Conservation (phyloP, 2,113 vertebrate species). For the Rhombomys opimus region DNA sequence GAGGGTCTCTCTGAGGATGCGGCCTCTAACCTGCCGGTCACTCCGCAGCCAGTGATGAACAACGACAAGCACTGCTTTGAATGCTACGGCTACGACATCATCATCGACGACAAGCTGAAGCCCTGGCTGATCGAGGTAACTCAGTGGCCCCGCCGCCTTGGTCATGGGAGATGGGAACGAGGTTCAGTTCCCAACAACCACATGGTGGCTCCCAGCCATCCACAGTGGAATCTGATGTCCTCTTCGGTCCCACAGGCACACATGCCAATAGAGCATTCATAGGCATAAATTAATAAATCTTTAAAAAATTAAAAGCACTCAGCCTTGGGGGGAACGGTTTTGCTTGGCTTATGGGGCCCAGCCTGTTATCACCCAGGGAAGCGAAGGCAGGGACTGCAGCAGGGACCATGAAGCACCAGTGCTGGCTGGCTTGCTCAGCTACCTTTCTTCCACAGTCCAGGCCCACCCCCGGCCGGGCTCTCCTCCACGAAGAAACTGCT, state of each 20-base stretch:
- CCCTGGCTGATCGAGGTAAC: constrained; percentile 99
- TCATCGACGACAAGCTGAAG: constrained; percentile 97
- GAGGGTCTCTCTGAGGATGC: neutral
- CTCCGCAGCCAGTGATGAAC: constrained; percentile 95
- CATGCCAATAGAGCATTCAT: no score
- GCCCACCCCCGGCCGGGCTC: neutral
- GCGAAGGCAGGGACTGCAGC: neutral
- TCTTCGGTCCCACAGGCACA: neutral
- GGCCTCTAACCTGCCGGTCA: fast-evolving
- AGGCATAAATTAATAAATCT: neutral
- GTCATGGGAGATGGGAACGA: no score
- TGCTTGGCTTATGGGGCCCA: neutral
- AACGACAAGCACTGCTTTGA: constrained; percentile 99
- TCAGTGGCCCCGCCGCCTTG: neutral
- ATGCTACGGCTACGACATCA: constrained; percentile 99
- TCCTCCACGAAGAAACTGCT: neutral
- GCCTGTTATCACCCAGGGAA: neutral
- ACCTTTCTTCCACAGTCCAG: neutral
- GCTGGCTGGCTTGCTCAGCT: neutral
- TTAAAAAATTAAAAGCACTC: neutral
- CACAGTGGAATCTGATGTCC: neutral
- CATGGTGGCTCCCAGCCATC: neutral
- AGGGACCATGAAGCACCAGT: neutral
- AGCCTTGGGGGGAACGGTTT: neutral
- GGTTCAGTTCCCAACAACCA: neutral